These are phyloP conservation scores for Phylloscopus trochilus DNA, from an alignment of 2,113 vertebrate genomes.

Conservation along the genomic window DNA sequence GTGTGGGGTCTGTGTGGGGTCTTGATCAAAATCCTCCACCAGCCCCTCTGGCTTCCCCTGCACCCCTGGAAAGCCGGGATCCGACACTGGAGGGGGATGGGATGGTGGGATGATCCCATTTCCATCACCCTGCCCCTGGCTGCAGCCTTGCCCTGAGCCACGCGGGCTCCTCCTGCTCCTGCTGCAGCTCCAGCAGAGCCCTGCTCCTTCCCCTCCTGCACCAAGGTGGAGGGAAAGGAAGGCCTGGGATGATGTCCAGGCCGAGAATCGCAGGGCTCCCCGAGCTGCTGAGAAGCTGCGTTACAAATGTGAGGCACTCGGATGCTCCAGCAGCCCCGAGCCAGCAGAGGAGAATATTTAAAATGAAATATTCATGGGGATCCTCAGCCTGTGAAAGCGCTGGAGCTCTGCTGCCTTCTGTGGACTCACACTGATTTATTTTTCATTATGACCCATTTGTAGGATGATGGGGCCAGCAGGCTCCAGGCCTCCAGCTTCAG, in stretches of 20 bases:
- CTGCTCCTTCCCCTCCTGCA: fast-evolving
- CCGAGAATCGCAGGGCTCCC: background rate
- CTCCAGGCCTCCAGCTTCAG: conserved; percentile 29
- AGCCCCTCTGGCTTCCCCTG: fast-evolving
- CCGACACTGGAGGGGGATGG: background rate
- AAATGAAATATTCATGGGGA: conserved; percentile 42
- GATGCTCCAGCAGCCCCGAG: background rate
- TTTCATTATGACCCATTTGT: conserved; percentile 56
- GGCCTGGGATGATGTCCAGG: background rate
- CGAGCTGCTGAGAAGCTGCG: background rate
- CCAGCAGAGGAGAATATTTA: background rate
- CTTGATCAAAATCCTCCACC: background rate
- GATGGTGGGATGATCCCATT: background rate
- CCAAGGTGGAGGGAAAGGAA: background rate
- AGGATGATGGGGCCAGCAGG: background rate
- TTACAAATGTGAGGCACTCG: background rate
- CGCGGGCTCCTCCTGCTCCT: fast-evolving
- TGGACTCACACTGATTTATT: conserved; percentile 47
- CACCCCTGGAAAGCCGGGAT: fast-evolving
- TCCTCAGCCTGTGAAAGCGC: background rate
- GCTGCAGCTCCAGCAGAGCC: background rate
- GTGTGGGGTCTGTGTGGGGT: no score
- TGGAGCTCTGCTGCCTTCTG: conserved; percentile 29
- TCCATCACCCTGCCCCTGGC: fast-evolving
- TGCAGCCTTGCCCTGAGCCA: background rate